Evolutionary conservation across 2,797 vertebrate species (phyloP).

Genomic region (Eremophila alpestris): DNA sequence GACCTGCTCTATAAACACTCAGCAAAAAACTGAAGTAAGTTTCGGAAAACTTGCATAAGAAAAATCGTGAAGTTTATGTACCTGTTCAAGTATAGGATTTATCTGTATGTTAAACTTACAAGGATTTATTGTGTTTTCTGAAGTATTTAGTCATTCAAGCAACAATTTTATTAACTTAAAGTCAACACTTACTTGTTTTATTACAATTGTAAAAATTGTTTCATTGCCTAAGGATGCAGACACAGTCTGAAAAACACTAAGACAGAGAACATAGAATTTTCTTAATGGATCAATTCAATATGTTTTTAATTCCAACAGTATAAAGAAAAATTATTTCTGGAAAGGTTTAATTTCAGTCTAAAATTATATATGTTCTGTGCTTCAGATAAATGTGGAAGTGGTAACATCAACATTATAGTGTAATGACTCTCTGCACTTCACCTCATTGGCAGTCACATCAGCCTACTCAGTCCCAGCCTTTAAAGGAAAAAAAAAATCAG

Average conservation of each 20-base stretch:
- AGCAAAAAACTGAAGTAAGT: background rate
- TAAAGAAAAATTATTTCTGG: constrained; percentile 72
- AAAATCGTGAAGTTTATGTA: background rate
- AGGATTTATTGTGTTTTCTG: constrained; percentile 66
- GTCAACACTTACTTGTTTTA: constrained; percentile 74
- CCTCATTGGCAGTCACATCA: constrained; percentile 24
- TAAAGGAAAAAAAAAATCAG: background rate
- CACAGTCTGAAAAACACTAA: constrained; percentile 51
- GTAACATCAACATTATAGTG: background rate
- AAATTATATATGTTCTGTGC: constrained; percentile 21
- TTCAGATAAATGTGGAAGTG: constrained; percentile 14
- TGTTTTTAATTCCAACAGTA: constrained; percentile 75
- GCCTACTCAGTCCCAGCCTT: background rate
- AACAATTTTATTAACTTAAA: constrained; percentile 76
- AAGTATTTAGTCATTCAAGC: constrained; percentile 66
- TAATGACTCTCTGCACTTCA: background rate
- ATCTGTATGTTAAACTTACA: background rate
- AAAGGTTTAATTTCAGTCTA: constrained; percentile 57
- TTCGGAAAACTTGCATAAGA: background rate
- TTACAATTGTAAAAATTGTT: constrained; percentile 75
- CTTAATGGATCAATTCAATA: constrained; percentile 72
- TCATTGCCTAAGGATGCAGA: constrained; percentile 75
- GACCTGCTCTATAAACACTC: background rate
- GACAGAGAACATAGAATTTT: constrained; percentile 64
- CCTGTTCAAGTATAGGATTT: constrained; percentile 33